phyloP scores from a whole-genome alignment of 2,113 vertebrate species.

The Lamprologus lemairii region DNA sequence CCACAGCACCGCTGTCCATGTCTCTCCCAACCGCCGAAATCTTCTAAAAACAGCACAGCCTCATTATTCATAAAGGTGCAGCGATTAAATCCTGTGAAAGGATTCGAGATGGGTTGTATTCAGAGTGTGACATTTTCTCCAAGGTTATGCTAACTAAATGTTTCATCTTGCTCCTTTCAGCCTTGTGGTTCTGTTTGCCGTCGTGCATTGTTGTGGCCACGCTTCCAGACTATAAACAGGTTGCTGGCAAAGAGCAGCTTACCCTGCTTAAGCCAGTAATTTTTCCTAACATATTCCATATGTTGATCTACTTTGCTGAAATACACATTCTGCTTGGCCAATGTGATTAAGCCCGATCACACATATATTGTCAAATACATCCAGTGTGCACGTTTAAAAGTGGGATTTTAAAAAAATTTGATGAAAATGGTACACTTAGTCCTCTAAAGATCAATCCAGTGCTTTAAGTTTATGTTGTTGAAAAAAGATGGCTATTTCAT shows the following conservation, averaged over 20 bases:
- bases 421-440: background rate
- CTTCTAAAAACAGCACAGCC: background rate
- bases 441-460: background rate
- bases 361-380: background rate
- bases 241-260: background rate
- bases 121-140: background rate
- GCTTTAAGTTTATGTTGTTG: background rate
- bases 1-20: background rate
- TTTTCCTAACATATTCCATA: conserved; percentile 18
- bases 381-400: background rate
- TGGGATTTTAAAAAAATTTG: background rate
- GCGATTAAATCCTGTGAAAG: background rate
- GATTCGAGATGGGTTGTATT: background rate
- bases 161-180: background rate
- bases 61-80: background rate
- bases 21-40: background rate
- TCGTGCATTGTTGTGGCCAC: background rate
- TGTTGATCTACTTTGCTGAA: background rate
- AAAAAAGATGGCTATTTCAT: background rate
- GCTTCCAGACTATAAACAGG: conserved; percentile 7
- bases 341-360: background rate
- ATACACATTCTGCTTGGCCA: conserved; percentile 1
- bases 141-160: background rate
- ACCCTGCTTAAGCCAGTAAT: background rate
- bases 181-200: background rate